Evolutionary conservation across 1,140 invertebrate genomes (phyloP), one percentile per base, ranked within the genome.

Genomic region (Parapsyche elsis): DNA sequence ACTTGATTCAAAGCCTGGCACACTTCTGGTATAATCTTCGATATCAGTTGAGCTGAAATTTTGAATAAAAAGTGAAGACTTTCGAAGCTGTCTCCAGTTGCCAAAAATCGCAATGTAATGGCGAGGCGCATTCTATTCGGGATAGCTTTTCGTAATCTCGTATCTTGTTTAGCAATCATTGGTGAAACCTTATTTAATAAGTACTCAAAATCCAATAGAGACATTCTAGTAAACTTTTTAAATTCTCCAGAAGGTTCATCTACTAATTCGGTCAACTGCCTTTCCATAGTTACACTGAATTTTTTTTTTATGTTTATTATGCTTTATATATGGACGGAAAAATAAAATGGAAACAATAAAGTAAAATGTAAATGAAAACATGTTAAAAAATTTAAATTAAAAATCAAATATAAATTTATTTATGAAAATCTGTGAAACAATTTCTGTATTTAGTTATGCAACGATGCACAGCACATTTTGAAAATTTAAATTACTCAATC

Each of bases 51-150:
- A 71, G 81, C 81, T 81, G 84, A 85, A 67, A 85, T 81, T 76
- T 80, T 83, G 67, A 83, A 85, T 61, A 84, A 67, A 80, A 80
- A 83, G 16, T 76, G 71, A 16, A 85, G 76, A 70, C 82, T 84
- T 26, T 45, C 80, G 80, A 82, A 84, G 67, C 74, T 75, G 57
- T 84, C 84, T 71, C 84, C 85, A 75, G 84, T 84, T 23, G 84
- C 84, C 21, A 84, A 81, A 80, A 79, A 86, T 80, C 84, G 76
- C 46, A 86, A 74, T 57, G 85, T 85, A 9, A 85, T 23, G 49
- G 80, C 76, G 73, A 86, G 76, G 53, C 83, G n/a, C 5, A n/a
- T 21, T 61, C 7, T n/a, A 5, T 9, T 16, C 12, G 59, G 16
- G 7, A 61, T 61, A 61, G 59, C 7, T 9, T 5, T 61, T 21